Evolutionary conservation across 2,797 vertebrate genomes (phyloP).

Genomic region (Tadarida brasiliensis): DNA sequence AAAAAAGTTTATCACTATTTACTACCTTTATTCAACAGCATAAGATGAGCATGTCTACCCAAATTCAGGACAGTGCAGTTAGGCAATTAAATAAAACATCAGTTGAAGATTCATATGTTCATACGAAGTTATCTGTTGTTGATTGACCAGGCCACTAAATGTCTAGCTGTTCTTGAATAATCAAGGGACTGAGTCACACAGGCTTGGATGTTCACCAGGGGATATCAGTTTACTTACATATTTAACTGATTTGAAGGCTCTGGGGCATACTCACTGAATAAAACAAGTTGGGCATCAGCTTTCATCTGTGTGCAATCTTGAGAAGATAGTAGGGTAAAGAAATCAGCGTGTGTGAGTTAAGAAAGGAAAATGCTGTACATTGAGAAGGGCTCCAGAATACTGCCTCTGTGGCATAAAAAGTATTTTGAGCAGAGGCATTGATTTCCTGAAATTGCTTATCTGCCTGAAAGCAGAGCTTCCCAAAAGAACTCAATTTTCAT

Average conservation of each 20-base stretch:
- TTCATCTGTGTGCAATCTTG: constrained; percentile 1
- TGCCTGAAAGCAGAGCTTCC: not conserved
- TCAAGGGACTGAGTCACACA: not conserved
- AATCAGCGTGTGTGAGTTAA: not conserved
- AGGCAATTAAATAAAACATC: not conserved
- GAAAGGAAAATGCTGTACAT: not conserved
- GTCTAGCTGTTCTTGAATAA: not conserved
- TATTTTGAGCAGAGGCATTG: not conserved
- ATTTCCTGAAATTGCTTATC: constrained; percentile 8
- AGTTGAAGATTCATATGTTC: not conserved
- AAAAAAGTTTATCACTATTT: not conserved
- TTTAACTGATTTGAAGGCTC: not conserved
- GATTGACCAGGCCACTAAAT: not conserved
- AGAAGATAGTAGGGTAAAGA: not conserved
- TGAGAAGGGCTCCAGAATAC: not conserved
- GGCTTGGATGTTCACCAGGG: not conserved
- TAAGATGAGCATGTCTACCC: not conserved
- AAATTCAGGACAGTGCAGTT: not conserved
- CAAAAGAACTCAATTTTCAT: not conserved
- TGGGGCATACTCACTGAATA: not conserved
- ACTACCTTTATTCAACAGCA: not conserved
- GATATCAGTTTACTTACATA: not conserved
- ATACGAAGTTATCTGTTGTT: not conserved
- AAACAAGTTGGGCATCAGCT: not conserved
- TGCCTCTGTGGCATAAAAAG: not conserved